phyloP scores from a whole-genome alignment of 2,888 invertebrate genomes.

The Ophion slaviceki region DNA sequence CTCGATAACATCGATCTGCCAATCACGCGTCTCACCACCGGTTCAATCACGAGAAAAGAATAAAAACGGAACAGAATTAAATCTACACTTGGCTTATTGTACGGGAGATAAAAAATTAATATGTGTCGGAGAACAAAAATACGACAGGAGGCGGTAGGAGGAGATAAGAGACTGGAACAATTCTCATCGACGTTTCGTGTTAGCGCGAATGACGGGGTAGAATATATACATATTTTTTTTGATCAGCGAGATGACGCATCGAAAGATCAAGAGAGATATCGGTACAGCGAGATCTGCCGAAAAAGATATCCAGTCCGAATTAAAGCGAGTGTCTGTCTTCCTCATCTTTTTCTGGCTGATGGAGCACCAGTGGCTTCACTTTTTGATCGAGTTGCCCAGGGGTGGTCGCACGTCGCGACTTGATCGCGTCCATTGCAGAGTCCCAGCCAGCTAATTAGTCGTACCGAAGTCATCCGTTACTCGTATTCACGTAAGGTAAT shows the following conservation, averaged over 20 bases:
- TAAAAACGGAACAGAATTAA: slow-evolving; percentile 20
- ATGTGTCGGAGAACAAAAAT: slow-evolving; percentile 33
- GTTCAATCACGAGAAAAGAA: slow-evolving; percentile 13
- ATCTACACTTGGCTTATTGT: slow-evolving; percentile 13
- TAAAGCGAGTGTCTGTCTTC: slow-evolving; percentile 21
- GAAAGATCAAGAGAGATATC: slow-evolving; percentile 55
- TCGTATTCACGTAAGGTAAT: slow-evolving; percentile 17
- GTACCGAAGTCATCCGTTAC: slow-evolving; percentile 7
- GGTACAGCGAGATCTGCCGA: slow-evolving; percentile 39
- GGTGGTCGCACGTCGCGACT: background rate
- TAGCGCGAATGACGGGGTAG: slow-evolving; percentile 51
- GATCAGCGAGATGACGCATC: slow-evolving; percentile 52
- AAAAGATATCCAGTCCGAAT: slow-evolving; percentile 47
- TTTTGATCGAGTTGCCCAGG: slow-evolving; percentile 12
- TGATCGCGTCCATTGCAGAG: background rate
- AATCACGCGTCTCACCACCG: slow-evolving; percentile 18
- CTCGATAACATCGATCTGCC: slow-evolving; percentile 42
- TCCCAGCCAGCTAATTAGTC: slow-evolving; percentile 45
- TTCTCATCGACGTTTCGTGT: slow-evolving; percentile 57
- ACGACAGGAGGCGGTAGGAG: slow-evolving; percentile 26
- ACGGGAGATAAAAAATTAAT: slow-evolving; percentile 28
- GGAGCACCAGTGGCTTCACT: background rate
- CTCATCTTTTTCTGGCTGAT: background rate
- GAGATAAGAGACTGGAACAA: slow-evolving; percentile 32
- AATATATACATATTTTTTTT: slow-evolving; percentile 29